Conservation (phyloP, 2,113 vertebrate genomes). For the Pangasianodon gigas region DNA sequence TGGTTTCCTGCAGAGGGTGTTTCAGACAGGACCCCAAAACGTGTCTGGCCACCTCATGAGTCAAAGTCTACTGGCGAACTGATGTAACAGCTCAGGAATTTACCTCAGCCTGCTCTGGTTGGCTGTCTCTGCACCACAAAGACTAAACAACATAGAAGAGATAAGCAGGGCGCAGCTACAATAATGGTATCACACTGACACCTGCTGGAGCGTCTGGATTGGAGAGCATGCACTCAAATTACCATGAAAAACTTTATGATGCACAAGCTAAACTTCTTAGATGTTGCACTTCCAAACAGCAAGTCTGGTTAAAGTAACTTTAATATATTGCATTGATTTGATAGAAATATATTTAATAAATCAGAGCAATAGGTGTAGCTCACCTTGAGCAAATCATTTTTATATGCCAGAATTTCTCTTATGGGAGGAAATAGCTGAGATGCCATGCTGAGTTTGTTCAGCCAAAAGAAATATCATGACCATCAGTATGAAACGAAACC, state of each 20-base stretch:
- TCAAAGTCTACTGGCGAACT: slow-evolving; percentile 57
- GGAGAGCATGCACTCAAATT: background rate
- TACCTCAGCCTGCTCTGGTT: slow-evolving; percentile 42
- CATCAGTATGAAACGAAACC: background rate
- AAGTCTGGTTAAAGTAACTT: background rate
- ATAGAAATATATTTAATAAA: background rate
- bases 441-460: background rate
- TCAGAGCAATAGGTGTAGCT: background rate
- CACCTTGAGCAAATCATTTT: background rate
- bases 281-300: background rate
- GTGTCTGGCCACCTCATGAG: slow-evolving; percentile 52
- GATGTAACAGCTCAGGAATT: slow-evolving; percentile 59
- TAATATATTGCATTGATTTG: background rate
- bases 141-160: slow-evolving; percentile 43
- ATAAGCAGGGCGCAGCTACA: background rate
- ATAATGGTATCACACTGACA: slow-evolving; percentile 11
- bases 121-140: slow-evolving; percentile 5
- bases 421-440: no score
- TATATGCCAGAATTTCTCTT: background rate
- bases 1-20: slow-evolving; percentile 56
- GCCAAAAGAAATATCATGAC: background rate
- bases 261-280: background rate
- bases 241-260: background rate
- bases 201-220: background rate
- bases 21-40: slow-evolving; percentile 52